These are phyloP conservation scores for Penaeus vannamei DNA, from an alignment of 1,140 invertebrate species.

Conservation along the genomic window DNA sequence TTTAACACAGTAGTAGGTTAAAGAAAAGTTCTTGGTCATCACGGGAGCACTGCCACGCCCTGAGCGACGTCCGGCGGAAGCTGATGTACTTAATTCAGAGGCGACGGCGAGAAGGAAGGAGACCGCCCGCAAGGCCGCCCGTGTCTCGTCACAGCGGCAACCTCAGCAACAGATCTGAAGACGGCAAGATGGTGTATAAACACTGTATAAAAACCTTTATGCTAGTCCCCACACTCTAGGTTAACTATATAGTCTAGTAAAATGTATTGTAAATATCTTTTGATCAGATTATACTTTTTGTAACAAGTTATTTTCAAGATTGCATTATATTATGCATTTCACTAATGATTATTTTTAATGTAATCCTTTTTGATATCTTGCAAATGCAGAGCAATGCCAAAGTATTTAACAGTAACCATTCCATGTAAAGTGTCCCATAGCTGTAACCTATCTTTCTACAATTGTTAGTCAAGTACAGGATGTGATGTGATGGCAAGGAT, in stretches of 20 bases:
- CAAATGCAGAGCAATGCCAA: constrained; percentile 31
- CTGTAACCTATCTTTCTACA: no score
- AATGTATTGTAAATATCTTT: constrained; percentile 42
- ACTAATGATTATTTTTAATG: constrained; percentile 29
- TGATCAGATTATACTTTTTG: constrained; percentile 37
- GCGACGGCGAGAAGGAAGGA: no score
- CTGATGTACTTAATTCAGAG: no score
- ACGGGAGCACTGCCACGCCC: not conserved
- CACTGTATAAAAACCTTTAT: constrained; percentile 22
- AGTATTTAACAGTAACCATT: constrained; percentile 29
- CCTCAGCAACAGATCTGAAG: constrained; percentile 45
- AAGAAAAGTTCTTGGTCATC: no score
- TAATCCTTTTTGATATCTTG: constrained; percentile 2
- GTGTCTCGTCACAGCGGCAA: not conserved
- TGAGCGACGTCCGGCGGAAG: not conserved
- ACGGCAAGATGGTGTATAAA: not conserved
- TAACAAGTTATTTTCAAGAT: constrained; percentile 29
- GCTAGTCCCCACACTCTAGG: constrained; percentile 43
- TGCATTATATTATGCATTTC: constrained; percentile 1
- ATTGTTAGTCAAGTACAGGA: no score
- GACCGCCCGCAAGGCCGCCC: not conserved
- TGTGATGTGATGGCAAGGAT: no score
- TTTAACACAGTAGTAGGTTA: no score
- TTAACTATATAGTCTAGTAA: constrained; percentile 37
- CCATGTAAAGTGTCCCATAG: not conserved